Evolutionary conservation across 53 echinoderm and acorn worm genomes (phyloP), one percentile per base, ranked within the genome.

Genomic region (Holothuria leucospilota): DNA sequence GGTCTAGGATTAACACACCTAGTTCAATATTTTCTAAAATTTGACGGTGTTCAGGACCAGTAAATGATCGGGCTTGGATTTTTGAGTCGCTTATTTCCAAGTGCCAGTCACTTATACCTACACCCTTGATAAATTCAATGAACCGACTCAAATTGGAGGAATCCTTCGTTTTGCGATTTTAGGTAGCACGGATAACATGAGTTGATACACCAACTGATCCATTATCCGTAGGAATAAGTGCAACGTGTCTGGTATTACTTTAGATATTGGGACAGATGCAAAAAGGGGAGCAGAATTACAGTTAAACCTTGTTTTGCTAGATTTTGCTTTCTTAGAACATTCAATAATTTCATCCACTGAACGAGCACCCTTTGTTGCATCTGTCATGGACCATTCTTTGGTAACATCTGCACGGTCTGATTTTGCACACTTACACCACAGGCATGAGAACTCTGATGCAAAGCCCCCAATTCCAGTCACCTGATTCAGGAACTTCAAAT

Each of bases 401-500:
- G 77, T 60, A 9, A 68, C 69, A 51, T 93, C 86, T 52, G 67
- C 30, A 15, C 91, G 40, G 30, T 93, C 88, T 59, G 27, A 14
- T 82, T 85, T 93, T 29, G 82, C 30, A 61, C 93, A 93, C 66
- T 82, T 90, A 27, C 93, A 93, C 93, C 90, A 90, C 11, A 93
- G 74, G 84, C 87, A 91, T 13, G 84, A 89, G 60, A 74, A 91
- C 66, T 51, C 84, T 46, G 84, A 86, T 8, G 89, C 89, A 87
- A 91, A 94, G 0, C 89, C 91, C 12, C 91, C 87, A 56, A 91
- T 94, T 41, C 91, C 91, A 30, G 85, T 90, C n/a, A 94, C 81
- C 60, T 94, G 85, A 73, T 92, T 94, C 8, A 92, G 63, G 53
- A 79, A 92, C 68, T 94, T 94, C 25, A 94, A 42, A 71, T 94